Percentiles rank a stretch among this genome's conserved stretches.
Conservation (phyloP, 2,888 invertebrate genomes). For the Ectemnius continuus region DNA sequence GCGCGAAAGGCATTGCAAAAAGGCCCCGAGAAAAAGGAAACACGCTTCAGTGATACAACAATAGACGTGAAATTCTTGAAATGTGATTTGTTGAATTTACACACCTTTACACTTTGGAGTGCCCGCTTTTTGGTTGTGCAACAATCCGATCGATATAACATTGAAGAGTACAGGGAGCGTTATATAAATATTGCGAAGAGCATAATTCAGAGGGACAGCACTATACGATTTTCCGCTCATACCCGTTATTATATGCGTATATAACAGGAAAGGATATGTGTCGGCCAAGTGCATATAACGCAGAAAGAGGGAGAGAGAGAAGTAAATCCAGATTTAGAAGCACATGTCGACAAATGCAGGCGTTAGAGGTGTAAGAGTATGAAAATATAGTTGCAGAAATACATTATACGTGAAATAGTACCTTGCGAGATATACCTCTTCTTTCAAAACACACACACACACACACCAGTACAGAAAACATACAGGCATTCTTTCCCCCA, state of each 20-base stretch:
- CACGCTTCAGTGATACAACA: conserved; percentile 4
- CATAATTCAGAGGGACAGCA: conserved; percentile 15
- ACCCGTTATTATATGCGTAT: conserved; percentile 23
- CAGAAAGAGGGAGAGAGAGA: conserved; percentile 10
- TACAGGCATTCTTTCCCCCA: too few species aligned
- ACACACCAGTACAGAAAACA: too few species aligned
- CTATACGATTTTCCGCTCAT: conserved; percentile 25
- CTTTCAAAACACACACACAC: background rate
- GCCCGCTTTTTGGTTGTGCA: conserved; percentile 9
- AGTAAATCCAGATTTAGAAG: conserved; percentile 36
- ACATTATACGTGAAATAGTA: conserved; percentile 22
- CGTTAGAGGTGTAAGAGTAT: conserved; percentile 43
- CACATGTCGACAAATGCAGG: conserved; percentile 37
- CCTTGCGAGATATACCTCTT: conserved; percentile 12
- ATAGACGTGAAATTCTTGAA: conserved; percentile 24
- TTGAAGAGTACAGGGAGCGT: conserved; percentile 31
- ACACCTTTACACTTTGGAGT: conserved; percentile 54
- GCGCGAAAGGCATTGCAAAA: conserved; percentile 19
- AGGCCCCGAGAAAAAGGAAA: background rate
- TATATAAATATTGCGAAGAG: conserved; percentile 43
- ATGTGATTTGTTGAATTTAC: conserved; percentile 49
- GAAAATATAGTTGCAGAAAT: conserved; percentile 40
- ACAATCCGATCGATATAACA: too few species aligned
- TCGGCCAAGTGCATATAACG: conserved; percentile 25
- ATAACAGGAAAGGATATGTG: conserved; percentile 32